Evolutionary conservation across 2,888 invertebrate genomes (phyloP).

Genomic region (Drosophila planitibia): DNA sequence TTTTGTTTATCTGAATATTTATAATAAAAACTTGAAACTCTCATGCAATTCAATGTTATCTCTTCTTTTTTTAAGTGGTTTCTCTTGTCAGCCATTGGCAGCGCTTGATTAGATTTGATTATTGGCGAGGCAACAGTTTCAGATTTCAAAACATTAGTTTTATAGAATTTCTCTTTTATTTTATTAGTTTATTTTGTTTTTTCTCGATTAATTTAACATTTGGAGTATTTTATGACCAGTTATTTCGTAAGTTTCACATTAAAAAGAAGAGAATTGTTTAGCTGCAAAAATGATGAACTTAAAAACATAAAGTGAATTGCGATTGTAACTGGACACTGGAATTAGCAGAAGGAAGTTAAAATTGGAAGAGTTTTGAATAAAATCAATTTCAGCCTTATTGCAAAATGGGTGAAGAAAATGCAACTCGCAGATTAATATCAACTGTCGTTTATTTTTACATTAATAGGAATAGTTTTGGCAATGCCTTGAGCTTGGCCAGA

Average conservation of each 20-base stretch:
- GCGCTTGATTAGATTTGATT: constrained; percentile 13
- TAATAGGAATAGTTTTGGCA: constrained; percentile 28
- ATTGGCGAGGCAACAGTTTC: not conserved
- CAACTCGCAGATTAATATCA: constrained; percentile 27
- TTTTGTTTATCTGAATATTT: constrained; percentile 39
- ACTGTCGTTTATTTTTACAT: constrained; percentile 24
- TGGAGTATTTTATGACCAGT: constrained; percentile 1
- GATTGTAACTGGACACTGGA: not conserved
- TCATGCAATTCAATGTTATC: not conserved
- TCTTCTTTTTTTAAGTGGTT: not conserved
- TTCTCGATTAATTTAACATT: not conserved
- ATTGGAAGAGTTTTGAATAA: not conserved
- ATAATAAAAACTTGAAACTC: constrained; percentile 37
- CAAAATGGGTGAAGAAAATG: not conserved
- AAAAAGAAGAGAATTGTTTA: not conserved
- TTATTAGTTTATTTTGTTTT: not conserved
- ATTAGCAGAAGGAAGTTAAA: not conserved
- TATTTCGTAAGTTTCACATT: not conserved
- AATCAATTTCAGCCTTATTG: not conserved
- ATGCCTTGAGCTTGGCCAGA: constrained; percentile 3
- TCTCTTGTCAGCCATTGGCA: not conserved
- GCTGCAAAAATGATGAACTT: not conserved
- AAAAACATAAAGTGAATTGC: not conserved
- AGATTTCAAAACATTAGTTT: not conserved
- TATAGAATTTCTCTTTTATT: not conserved